Evolutionary conservation across 2,797 vertebrate species (phyloP).

Genomic region (Spatula versicolor): DNA sequence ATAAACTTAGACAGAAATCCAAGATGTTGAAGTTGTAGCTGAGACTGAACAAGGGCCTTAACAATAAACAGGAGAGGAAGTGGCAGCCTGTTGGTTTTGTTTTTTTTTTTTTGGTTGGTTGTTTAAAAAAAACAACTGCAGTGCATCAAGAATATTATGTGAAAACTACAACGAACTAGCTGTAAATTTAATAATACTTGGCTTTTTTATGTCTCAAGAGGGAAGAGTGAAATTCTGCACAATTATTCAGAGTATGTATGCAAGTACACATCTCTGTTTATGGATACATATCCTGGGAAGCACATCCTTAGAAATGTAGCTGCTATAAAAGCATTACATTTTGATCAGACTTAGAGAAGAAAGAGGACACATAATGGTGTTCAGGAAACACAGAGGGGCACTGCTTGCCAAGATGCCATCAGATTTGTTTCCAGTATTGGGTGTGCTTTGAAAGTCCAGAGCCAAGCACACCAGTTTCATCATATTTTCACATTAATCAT

Average conservation of each 20-base stretch:
- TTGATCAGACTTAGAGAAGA: not conserved
- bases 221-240: constrained; percentile 26
- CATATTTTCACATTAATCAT: constrained; percentile 73
- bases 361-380: not conserved
- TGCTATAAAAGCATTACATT: constrained; percentile 10
- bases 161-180: constrained; percentile 36
- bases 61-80: not conserved
- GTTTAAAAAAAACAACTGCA: constrained; percentile 43
- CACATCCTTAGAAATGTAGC: not conserved
- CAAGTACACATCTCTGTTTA: not conserved
- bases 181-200: constrained; percentile 57
- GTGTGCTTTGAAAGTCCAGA: constrained; percentile 41
- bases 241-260: constrained; percentile 19
- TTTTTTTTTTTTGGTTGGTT: not conserved
- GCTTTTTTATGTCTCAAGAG: constrained; percentile 46
- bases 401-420: constrained; percentile 59
- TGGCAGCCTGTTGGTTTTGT: not conserved
- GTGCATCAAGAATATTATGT: constrained; percentile 60
- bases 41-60: not conserved
- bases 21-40: not conserved
- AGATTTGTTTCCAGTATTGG: constrained; percentile 36
- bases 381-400: not conserved
- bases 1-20: not conserved
- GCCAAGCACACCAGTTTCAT: constrained; percentile 68
- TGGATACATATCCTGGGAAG: constrained; percentile 13